A percentile compares a stretch with the other conserved stretches of the same genome.
These are phyloP conservation scores for Aurelia coerulea DNA, from an alignment of 30 jellyfish, hydroid and myxozoan genomes.

Conservation along the genomic window DNA sequence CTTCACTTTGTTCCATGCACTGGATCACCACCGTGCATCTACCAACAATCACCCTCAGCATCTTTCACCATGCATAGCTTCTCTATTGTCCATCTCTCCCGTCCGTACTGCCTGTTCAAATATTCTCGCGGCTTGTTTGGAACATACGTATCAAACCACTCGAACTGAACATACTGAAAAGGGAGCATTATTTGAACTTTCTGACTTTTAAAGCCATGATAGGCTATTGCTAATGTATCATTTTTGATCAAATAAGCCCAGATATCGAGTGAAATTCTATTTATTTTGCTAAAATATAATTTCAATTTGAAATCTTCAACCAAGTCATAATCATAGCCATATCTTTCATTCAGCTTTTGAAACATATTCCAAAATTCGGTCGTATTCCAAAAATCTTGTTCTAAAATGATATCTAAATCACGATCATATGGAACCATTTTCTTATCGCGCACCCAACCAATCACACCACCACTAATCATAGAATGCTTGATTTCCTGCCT, in stretches of 20 bases:
- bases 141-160: slow-evolving; percentile 61
- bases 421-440: slow-evolving; percentile 88
- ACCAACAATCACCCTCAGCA: slow-evolving; percentile 79
- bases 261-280: slow-evolving; percentile 64
- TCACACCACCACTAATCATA: slow-evolving; percentile 86
- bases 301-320: slow-evolving; percentile 72
- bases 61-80: slow-evolving; percentile 75
- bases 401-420: slow-evolving; percentile 78
- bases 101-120: slow-evolving; percentile 75
- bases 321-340: slow-evolving; percentile 43
- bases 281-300: slow-evolving; percentile 53
- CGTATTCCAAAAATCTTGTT: slow-evolving; percentile 68
- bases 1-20: too few relatives aligned
- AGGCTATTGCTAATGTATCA: slow-evolving; percentile 26
- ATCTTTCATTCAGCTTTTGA: slow-evolving; percentile 11
- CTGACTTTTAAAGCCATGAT: slow-evolving; percentile 39
- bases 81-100: slow-evolving; percentile 74
- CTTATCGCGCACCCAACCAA: slow-evolving; percentile 90
- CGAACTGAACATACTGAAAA: slow-evolving; percentile 45
- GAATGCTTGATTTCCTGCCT: slow-evolving; percentile 53
- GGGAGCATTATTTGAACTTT: slow-evolving; percentile 64
- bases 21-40: background rate
- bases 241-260: slow-evolving; percentile 78
- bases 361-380: slow-evolving; percentile 57
- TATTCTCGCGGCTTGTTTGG: slow-evolving; percentile 76